Base-by-base conservation (phyloP, 2,797 vertebrate species). In the Tapirus indicus region DNA sequence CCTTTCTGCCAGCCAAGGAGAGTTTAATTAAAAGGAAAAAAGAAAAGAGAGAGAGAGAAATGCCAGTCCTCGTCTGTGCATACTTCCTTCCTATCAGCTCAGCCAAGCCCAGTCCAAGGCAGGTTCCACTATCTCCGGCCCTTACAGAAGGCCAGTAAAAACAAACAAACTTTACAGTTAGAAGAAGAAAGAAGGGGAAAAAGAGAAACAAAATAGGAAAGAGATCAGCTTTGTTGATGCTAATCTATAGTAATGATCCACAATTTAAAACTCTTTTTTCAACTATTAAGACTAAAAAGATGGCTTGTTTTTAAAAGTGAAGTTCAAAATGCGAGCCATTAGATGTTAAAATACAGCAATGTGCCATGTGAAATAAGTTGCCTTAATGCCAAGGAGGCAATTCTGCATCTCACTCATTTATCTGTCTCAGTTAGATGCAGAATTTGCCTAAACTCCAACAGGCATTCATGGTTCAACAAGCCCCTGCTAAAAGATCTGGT, bases 31-130 rank as follows among this genome's bases (percentile, higher is more conserved):
- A n/a, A 84, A 84, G 38, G 68, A 56, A 69, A 44, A 79, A 60
- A 20, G 71, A 52, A 74, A 52, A 94, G 38, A 47, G 62, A 66
- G 12, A 25, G 74, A 12, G 35, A 74, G 68, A 68, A 38, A 87
- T 58, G 85, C 52, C 66, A 80, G 66, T 80, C 49, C 91, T 95
- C 82, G 54, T 75, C 52, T 56, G n/a, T 32, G 38, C 56, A 32
- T 75, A 96, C 72, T 97, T 98, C 97, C 97, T 98, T 96, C 97
- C 97, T 95, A 80, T 78, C 44, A 75, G 66, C 23, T 93, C 93
- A 89, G 75, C 86, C 88, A 96, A 95, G 87, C 58, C 68, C 83
- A 79, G 7, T 35, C 64, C 69, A n/a, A 97, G 91, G 78, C 4
- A 47, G 58, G 25, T 47, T 60, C 49, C 29, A 54, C 58, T 79